These are phyloP conservation scores for Trematomus loennbergii DNA, from an alignment of 2,113 vertebrate genomes.

Conservation along the genomic window DNA sequence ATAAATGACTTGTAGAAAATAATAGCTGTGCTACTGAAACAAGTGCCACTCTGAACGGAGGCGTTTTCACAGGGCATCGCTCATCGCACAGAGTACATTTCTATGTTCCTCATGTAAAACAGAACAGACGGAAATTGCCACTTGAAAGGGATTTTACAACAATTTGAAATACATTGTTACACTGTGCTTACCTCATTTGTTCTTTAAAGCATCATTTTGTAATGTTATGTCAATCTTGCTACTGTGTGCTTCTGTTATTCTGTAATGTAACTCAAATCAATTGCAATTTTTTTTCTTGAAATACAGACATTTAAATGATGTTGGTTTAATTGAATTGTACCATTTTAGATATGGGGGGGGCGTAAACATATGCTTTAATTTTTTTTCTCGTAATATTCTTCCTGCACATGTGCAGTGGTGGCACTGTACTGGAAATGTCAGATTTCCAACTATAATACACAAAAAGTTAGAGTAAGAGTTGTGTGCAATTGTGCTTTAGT, in stretches of 20 bases:
- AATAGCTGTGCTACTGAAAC: constrained; percentile 80
- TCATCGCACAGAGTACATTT: constrained; percentile 55
- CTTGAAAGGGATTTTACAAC: constrained; percentile 43
- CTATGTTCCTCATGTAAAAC: constrained; percentile 59
- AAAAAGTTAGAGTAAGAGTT: constrained; percentile 28
- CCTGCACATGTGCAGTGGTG: constrained; percentile 41
- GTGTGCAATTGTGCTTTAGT: constrained; percentile 71
- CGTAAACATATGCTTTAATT: constrained; percentile 40
- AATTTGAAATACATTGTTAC: constrained; percentile 42
- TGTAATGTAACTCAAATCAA: constrained; percentile 21
- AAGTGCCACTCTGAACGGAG: constrained; percentile 65
- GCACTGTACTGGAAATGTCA: constrained; percentile 40
- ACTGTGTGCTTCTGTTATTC: constrained; percentile 60
- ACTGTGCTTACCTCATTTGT: constrained; percentile 35
- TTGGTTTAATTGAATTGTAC: constrained; percentile 16
- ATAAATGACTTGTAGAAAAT: constrained; percentile 78
- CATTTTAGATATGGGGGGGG: constrained; percentile 22
- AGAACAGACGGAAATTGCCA: constrained; percentile 25
- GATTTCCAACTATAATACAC: constrained; percentile 45
- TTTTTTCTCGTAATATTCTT: constrained; percentile 30
- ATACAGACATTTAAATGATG: constrained; percentile 14
- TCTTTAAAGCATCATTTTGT: constrained; percentile 25
- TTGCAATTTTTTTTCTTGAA: constrained; percentile 19
- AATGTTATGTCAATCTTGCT: constrained; percentile 54
- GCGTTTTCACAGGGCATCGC: constrained; percentile 62